Base-by-base conservation (phyloP, 1,140 invertebrate species). In the Zaprionus camerounensis region DNA sequence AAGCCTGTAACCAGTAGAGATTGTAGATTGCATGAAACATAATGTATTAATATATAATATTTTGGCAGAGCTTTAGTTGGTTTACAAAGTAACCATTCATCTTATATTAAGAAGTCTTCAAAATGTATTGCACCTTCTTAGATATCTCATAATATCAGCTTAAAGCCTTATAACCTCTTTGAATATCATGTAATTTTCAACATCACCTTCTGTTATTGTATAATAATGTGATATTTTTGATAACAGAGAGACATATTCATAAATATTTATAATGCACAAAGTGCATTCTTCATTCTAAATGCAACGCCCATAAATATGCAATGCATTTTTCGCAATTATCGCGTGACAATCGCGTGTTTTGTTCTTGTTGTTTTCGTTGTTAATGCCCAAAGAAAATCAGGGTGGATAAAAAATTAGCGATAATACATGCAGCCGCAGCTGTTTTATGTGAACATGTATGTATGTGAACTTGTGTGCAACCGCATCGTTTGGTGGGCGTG, bases 281-380 rank as follows among this genome's bases (percentile, higher is more conserved):
- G 46, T 51, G 46, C 12, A 17, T 20, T 13, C 20, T 13, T 41
- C 36, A 46, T 41, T 55, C 38, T n/a, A 46, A 56, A 71, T 51
- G 20, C 17, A 51, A 7, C 51, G 68, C 69, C 73, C 68, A 78
- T 87, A 80, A 82, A 87, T 87, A 87, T 80, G 80, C 77, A 83
- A 83, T 80, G 65, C 17, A 65, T 75, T 88, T 64, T 72, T 46
- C 61, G 62, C 76, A 86, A 82, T 85, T 85, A 85, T 82, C 69
- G 22, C 71, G 51, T 26, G 57, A 44, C 22, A 34, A 36, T 20
- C 65, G 24, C 65, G 13, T 15, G 3, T 17, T 49, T 9, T 15
- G 15, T 49, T 11, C 41, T 81, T 78, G 81, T 71, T 78, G 46
- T 81, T 78, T 74, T 17, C 75, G 70, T 64, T 65, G 64, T 69